phyloP scores from a whole-genome alignment of 1,140 invertebrate species.

The Listronotus bonariensis region DNA sequence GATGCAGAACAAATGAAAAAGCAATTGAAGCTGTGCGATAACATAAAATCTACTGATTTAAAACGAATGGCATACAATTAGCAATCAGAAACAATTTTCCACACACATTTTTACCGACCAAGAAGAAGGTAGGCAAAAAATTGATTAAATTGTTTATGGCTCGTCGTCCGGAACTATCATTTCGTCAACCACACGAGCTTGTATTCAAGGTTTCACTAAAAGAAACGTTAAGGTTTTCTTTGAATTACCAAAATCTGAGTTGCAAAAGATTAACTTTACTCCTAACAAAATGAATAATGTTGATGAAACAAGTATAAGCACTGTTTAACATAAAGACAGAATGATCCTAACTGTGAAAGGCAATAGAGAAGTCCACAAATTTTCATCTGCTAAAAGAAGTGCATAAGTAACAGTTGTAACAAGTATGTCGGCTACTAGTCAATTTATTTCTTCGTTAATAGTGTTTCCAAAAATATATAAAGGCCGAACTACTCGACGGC shows the following conservation, averaged over 20 bases:
- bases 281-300: slow-evolving; percentile 44
- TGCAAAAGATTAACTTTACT: slow-evolving; percentile 36
- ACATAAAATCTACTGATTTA: slow-evolving; percentile 14
- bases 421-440: slow-evolving; percentile 30
- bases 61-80: slow-evolving; percentile 17
- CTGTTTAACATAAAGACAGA: slow-evolving; percentile 53
- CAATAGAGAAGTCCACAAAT: slow-evolving; percentile 54
- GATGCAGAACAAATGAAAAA: slow-evolving; percentile 2
- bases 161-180: slow-evolving; percentile 1
- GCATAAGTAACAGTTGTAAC: slow-evolving; percentile 17
- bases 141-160: slow-evolving; percentile 16
- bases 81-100: slow-evolving; percentile 15
- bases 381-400: slow-evolving; percentile 45
- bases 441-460: slow-evolving; percentile 48
- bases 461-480: slow-evolving; percentile 36
- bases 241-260: not conserved
- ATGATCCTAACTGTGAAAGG: slow-evolving; percentile 56
- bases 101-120: slow-evolving; percentile 7
- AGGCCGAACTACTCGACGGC: slow-evolving; percentile 26
- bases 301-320: slow-evolving; percentile 27
- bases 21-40: not conserved
- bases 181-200: too few relatives aligned
- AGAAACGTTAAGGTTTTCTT: slow-evolving; percentile 6
- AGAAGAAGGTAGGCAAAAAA: slow-evolving; percentile 15
- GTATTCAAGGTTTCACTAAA: too few relatives aligned